phyloP scores from a whole-genome alignment of 2,113 vertebrate genomes.

The Rousettus leschenaultii region DNA sequence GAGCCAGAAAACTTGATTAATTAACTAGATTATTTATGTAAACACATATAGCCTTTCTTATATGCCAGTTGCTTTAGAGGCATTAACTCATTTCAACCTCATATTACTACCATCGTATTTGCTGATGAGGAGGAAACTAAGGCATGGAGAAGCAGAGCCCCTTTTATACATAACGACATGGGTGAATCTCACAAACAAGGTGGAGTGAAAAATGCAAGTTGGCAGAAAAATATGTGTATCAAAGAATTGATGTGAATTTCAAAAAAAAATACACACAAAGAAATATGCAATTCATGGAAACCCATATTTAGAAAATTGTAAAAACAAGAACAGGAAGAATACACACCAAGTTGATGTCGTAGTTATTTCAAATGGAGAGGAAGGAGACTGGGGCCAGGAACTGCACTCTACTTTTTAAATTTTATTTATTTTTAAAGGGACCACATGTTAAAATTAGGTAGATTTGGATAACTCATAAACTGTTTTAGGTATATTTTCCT shows the following conservation, averaged over 20 bases:
- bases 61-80: not conserved
- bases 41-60: not conserved
- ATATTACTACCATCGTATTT: not conserved
- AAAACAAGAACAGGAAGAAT: not conserved
- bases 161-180: not conserved
- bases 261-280: not conserved
- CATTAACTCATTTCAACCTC: not conserved
- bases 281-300: not conserved
- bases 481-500: not conserved
- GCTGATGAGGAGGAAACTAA: not conserved
- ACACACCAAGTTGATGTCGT: not conserved
- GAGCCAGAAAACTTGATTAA: not conserved
- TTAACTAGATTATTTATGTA: not conserved
- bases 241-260: not conserved
- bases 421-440: not conserved
- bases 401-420: not conserved
- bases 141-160: not conserved
- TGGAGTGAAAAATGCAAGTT: not conserved
- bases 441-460: not conserved
- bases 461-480: not conserved
- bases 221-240: not conserved
- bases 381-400: not conserved
- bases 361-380: not conserved
- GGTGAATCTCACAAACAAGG: not conserved
- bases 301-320: not conserved